A percentile compares a stretch with the other conserved stretches of the same genome.
These are phyloP conservation scores for Andrena bicolor DNA, from an alignment of 2,888 invertebrate genomes.

Conservation along the genomic window DNA sequence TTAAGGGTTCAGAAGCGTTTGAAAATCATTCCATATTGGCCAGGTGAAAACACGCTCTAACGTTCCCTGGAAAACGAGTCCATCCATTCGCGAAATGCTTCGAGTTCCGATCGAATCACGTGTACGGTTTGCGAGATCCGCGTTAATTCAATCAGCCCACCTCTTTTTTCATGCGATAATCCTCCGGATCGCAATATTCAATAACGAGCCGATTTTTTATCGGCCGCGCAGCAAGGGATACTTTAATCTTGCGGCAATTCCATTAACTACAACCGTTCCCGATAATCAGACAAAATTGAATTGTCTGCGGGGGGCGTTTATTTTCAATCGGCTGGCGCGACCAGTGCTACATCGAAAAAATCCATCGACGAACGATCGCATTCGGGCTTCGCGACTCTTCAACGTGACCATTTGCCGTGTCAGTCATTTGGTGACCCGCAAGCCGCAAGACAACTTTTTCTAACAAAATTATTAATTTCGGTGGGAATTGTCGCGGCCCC, in stretches of 20 bases:
- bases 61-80: background rate
- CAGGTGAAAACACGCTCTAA: too few relatives aligned
- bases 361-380: background rate
- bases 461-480: background rate
- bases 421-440: too few relatives aligned
- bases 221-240: slow-evolving; percentile 37
- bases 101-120: slow-evolving; percentile 24
- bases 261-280: slow-evolving; percentile 51
- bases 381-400: background rate
- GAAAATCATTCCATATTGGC: too few relatives aligned
- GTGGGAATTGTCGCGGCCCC: background rate
- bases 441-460: background rate
- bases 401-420: too few relatives aligned
- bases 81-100: background rate
- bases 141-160: slow-evolving; percentile 51
- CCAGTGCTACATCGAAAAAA: background rate
- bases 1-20: too few relatives aligned
- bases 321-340: slow-evolving; percentile 2
- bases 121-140: slow-evolving; percentile 15
- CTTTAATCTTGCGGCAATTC: slow-evolving; percentile 53
- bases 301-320: slow-evolving; percentile 42
- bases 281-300: slow-evolving; percentile 54
- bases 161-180: slow-evolving; percentile 30
- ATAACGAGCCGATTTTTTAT: slow-evolving; percentile 56
- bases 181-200: slow-evolving; percentile 43